Conservation (phyloP, 1,140 invertebrate genomes). For the Aphelenchoides fujianensis region DNA sequence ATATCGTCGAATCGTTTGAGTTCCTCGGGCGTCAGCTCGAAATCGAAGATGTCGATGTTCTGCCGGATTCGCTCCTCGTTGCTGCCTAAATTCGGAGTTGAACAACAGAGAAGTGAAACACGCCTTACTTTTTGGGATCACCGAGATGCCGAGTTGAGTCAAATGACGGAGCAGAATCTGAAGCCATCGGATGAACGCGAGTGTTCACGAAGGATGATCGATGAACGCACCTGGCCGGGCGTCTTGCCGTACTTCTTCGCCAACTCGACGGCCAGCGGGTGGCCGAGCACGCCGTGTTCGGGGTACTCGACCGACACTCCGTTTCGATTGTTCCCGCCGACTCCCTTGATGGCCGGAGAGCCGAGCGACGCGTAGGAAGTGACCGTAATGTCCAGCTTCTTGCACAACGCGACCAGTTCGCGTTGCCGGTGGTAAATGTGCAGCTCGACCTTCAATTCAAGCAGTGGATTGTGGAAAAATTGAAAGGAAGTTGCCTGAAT, state of each 20-base stretch:
- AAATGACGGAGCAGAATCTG: constrained; percentile 60
- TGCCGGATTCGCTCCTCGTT: constrained; percentile 56
- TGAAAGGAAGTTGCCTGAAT: constrained; percentile 21
- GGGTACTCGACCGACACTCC: constrained; percentile 13
- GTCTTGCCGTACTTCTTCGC: constrained; percentile 54
- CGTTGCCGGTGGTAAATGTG: constrained; percentile 48
- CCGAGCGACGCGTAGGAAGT: constrained; percentile 48
- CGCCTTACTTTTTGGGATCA: constrained; percentile 64
- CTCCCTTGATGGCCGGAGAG: constrained; percentile 32
- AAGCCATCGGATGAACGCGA: constrained; percentile 5
- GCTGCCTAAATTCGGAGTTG: no score
- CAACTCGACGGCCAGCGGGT: constrained; percentile 42
- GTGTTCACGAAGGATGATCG: neutral
- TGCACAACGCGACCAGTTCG: constrained; percentile 45
- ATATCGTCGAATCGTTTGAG: constrained; percentile 28
- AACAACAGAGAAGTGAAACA: no score
- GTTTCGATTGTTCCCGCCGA: constrained; percentile 1
- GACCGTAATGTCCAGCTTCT: constrained; percentile 38
- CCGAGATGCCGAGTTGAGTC: constrained; percentile 57
- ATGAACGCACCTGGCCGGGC: constrained; percentile 56
- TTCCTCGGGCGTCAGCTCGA: constrained; percentile 44
- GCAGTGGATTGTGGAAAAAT: constrained; percentile 5
- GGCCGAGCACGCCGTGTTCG: constrained; percentile 10
- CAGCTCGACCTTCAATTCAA: constrained; percentile 41
- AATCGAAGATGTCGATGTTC: constrained; percentile 61